A percentile compares a stretch with the other conserved stretches of the same genome.
phyloP scores from a whole-genome alignment of 2,888 invertebrate species.

The Callyntrura guangdongensis region DNA sequence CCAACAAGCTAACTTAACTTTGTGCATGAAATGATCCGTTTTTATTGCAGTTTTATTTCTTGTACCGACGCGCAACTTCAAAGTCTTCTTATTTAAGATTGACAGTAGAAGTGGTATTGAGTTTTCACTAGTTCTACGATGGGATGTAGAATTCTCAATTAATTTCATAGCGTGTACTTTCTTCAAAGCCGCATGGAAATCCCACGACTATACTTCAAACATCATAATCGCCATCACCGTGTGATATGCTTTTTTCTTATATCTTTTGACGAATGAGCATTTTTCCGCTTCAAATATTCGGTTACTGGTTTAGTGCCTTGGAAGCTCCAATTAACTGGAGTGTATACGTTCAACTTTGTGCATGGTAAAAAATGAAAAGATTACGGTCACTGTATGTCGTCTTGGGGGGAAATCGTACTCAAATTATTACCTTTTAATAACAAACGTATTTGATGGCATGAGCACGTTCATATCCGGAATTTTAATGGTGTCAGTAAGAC shows the following conservation, averaged over 20 bases:
- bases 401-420: too few species aligned
- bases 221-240: not conserved
- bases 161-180: not conserved
- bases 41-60: conserved; percentile 26
- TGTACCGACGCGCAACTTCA: not conserved
- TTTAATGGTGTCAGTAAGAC: too few species aligned
- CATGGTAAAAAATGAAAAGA: not conserved
- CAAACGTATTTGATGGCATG: too few species aligned
- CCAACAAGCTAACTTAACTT: not conserved
- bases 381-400: too few species aligned
- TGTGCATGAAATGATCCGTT: conserved; percentile 43
- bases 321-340: conserved; percentile 8
- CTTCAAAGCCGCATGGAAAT: not conserved
- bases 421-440: too few species aligned
- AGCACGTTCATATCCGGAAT: too few species aligned
- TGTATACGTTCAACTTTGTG: too few species aligned
- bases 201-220: not conserved
- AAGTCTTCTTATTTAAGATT: conserved; percentile 30
- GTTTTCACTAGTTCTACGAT: not conserved
- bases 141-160: not conserved
- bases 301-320: not conserved
- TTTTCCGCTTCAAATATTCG: not conserved
- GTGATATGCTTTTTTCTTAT: not conserved
- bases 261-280: not conserved
- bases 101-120: not conserved